Percentiles rank a stretch among this genome's conserved stretches.
phyloP scores from a whole-genome alignment of 2,797 vertebrate genomes.

The Mormyrops boulengeri region DNA sequence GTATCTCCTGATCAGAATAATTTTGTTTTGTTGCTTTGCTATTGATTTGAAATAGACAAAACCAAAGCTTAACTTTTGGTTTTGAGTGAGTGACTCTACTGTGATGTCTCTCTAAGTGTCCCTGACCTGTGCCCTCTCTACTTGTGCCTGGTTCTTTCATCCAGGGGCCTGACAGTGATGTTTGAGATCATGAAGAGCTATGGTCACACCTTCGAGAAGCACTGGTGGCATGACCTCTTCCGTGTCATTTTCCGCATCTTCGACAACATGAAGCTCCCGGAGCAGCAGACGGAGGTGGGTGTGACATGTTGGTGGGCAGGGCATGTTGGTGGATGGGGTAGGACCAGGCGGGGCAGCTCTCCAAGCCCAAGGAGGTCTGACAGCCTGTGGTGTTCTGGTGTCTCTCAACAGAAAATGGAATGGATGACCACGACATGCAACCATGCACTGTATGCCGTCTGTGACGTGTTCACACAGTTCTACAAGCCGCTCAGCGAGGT shows the following conservation, averaged over 20 bases:
- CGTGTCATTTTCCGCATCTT: slow-evolving; percentile 93
- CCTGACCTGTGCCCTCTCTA: not conserved
- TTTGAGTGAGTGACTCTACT: not conserved
- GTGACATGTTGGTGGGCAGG: not conserved
- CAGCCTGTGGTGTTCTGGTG: not conserved
- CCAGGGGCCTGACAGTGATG: slow-evolving; percentile 93
- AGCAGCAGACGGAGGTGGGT: slow-evolving; percentile 89
- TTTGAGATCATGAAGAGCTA: slow-evolving; percentile 99
- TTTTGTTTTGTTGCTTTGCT: not conserved
- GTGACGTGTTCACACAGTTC: slow-evolving; percentile 93
- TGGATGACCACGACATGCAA: slow-evolving; percentile 99
- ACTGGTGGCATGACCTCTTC: slow-evolving; percentile 98
- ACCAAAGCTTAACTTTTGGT: not conserved
- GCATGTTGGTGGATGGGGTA: not conserved
- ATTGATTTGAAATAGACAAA: not conserved
- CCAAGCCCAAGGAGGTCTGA: not conserved
- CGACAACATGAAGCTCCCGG: slow-evolving; percentile 96
- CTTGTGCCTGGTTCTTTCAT: not conserved
- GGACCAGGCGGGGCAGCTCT: not conserved
- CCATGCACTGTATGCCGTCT: slow-evolving; percentile 92
- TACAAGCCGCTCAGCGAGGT: slow-evolving; percentile 90
- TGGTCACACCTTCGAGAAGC: slow-evolving; percentile 87
- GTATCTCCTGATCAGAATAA: not conserved
- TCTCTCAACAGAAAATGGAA: slow-evolving; percentile 76
- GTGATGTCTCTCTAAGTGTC: not conserved